A percentile compares a stretch with the other conserved stretches of the same genome.
Evolutionary conservation across 2,888 invertebrate species (phyloP).

Genomic region (Drosophila suboccidentalis): DNA sequence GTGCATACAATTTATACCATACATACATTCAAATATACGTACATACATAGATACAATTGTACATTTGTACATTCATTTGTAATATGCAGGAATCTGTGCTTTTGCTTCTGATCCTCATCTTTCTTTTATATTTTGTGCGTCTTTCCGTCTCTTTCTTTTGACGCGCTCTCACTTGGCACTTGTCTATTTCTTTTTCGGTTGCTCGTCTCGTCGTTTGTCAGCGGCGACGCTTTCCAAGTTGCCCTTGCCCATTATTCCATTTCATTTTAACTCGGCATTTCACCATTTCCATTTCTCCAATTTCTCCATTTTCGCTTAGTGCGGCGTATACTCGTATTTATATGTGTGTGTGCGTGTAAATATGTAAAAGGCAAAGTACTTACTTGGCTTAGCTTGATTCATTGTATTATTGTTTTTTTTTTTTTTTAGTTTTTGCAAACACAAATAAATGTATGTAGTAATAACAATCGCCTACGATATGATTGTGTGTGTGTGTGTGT

Average conservation of each 20-base stretch:
- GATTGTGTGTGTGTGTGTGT: slow-evolving; percentile 26
- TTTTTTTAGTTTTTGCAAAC: slow-evolving; percentile 51
- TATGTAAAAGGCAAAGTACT: slow-evolving; percentile 46
- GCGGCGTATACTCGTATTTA: slow-evolving; percentile 41
- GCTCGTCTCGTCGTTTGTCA: slow-evolving; percentile 30
- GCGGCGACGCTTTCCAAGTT: slow-evolving; percentile 50
- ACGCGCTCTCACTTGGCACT: slow-evolving; percentile 24
- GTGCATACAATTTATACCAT: slow-evolving; percentile 15
- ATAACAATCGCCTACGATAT: slow-evolving; percentile 53
- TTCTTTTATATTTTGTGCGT: not conserved
- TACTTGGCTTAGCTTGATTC: slow-evolving; percentile 39
- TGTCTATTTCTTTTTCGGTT: slow-evolving; percentile 7
- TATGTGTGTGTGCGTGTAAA: slow-evolving; percentile 2
- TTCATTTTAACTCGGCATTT: slow-evolving; percentile 44
- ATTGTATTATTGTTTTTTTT: slow-evolving; percentile 36
- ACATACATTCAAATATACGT: slow-evolving; percentile 1
- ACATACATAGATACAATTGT: no score
- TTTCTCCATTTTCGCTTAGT: slow-evolving; percentile 72
- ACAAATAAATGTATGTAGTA: slow-evolving; percentile 26
- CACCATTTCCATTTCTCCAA: slow-evolving; percentile 66
- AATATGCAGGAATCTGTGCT: slow-evolving; percentile 32
- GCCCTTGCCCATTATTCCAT: slow-evolving; percentile 57
- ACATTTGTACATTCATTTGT: slow-evolving; percentile 15
- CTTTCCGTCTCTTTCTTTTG: not conserved
- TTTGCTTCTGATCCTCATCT: slow-evolving; percentile 25